Conservation (phyloP, 2,113 vertebrate species). For the Ceyx melanurus region DNA sequence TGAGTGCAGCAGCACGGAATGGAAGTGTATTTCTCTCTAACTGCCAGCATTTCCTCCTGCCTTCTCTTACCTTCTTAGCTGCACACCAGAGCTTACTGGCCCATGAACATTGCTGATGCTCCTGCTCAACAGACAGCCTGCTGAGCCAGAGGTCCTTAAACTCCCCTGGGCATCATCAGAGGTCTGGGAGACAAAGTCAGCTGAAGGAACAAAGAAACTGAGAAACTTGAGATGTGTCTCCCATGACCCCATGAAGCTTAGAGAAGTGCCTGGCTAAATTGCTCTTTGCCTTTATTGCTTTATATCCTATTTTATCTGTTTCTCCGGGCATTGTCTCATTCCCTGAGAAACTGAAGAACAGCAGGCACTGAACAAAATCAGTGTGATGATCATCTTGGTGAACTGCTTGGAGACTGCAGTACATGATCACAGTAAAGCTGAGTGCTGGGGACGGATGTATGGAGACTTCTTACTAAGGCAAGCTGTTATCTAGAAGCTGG, state of each 20-base stretch:
- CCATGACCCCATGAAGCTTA: not conserved
- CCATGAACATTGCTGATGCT: not conserved
- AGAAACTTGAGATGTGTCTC: not conserved
- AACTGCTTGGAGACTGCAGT: not conserved
- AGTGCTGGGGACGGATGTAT: not conserved
- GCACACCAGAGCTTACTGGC: not conserved
- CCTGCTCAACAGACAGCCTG: not conserved
- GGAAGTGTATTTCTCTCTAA: not conserved
- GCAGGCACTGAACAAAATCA: not conserved
- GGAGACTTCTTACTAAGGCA: not conserved
- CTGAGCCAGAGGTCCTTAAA: not conserved
- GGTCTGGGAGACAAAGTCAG: not conserved
- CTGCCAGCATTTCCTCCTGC: not conserved
- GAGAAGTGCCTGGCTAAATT: not conserved
- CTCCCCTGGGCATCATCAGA: not conserved
- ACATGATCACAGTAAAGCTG: not conserved
- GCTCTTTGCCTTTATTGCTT: constrained; percentile 6
- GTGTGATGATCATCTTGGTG: not conserved
- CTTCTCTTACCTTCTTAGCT: not conserved
- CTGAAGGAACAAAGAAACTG: not conserved
- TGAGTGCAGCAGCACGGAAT: not conserved
- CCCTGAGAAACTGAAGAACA: not conserved
- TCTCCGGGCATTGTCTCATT: not conserved
- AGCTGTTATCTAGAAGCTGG: not conserved
- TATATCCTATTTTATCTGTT: not conserved